Base-by-base conservation (phyloP, 2,888 invertebrate genomes). In the Lepidochitona cinerea region DNA sequence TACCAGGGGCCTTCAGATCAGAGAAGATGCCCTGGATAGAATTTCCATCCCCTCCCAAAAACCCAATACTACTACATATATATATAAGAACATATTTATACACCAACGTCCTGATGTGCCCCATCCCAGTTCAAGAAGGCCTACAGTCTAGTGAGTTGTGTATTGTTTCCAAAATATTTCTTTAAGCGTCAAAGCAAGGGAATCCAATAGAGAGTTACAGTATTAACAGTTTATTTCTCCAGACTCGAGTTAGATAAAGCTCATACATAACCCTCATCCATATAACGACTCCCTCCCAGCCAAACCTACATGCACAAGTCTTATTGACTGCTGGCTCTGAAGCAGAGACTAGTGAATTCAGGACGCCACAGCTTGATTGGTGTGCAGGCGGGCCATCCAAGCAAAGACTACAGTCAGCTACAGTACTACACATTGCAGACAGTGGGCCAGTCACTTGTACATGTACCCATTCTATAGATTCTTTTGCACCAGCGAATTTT, bases 141-240 rank as follows among this genome's bases (percentile, higher is more conserved):
- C n/a, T n/a, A n/a, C n/a, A n/a, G n/a, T n/a, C n/a, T n/a, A n/a
- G n/a, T n/a, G n/a, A n/a, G n/a, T n/a, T n/a, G n/a, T n/a, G n/a
- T n/a, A n/a, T n/a, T n/a, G n/a, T n/a, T n/a, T n/a, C n/a, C n/a
- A n/a, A n/a, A n/a, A n/a, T n/a, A n/a, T n/a, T n/a, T n/a, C n/a
- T n/a, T n/a, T n/a, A n/a, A n/a, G n/a, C n/a, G n/a, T n/a, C n/a
- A n/a, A n/a, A n/a, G n/a, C n/a, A n/a, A n/a, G n/a, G n/a, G n/a
- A n/a, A n/a, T n/a, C n/a, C n/a, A n/a, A n/a, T n/a, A n/a, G n/a
- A n/a, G n/a, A n/a, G n/a, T n/a, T n/a, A n/a, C n/a, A n/a, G n/a
- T n/a, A n/a, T n/a, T n/a, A n/a, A n/a, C n/a, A n/a, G 59, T 59
- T 59, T 59, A 59, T 59, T 59, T 29, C 59, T 26, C 23, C 59